These are phyloP conservation scores for Corbicula japonica DNA, from an alignment of 2,888 invertebrate species.

Conservation along the genomic window DNA sequence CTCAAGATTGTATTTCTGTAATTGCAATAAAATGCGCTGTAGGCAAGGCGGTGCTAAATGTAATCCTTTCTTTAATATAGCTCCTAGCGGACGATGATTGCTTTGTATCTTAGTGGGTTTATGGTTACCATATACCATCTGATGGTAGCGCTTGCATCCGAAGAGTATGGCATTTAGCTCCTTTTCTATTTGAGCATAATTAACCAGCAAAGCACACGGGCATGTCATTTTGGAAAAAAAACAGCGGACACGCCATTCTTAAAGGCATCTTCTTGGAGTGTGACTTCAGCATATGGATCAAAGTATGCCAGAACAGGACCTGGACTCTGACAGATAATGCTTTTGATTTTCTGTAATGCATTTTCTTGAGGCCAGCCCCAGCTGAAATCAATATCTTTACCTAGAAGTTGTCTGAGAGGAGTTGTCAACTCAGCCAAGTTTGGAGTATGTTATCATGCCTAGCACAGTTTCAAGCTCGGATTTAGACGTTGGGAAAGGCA, in stretches of 20 bases:
- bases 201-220: slow-evolving; percentile 67
- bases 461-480: slow-evolving; percentile 29
- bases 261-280: slow-evolving; percentile 66
- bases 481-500: background rate
- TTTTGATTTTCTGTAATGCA: slow-evolving; percentile 41
- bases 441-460: slow-evolving; percentile 45
- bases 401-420: slow-evolving; percentile 31
- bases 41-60: too few species aligned
- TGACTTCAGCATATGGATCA: slow-evolving; percentile 49
- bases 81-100: too few species aligned
- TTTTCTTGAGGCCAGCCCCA: slow-evolving; percentile 35
- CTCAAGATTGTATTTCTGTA: too few species aligned
- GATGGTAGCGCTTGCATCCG: slow-evolving; percentile 4
- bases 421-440: slow-evolving; percentile 46
- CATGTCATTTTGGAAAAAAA: slow-evolving; percentile 66
- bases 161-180: background rate
- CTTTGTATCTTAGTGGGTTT: too few species aligned
- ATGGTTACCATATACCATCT: slow-evolving; percentile 2
- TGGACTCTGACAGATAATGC: slow-evolving; percentile 32
- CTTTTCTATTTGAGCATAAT: slow-evolving; percentile 9
- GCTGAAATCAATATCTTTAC: slow-evolving; percentile 28
- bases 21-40: too few species aligned
- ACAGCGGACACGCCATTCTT: slow-evolving; percentile 67
- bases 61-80: too few species aligned
- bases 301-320: slow-evolving; percentile 58